A percentile compares a stretch with the other conserved stretches of the same genome.
Evolutionary conservation across 1,140 invertebrate species (phyloP).

Genomic region (Drosophila repletoides): DNA sequence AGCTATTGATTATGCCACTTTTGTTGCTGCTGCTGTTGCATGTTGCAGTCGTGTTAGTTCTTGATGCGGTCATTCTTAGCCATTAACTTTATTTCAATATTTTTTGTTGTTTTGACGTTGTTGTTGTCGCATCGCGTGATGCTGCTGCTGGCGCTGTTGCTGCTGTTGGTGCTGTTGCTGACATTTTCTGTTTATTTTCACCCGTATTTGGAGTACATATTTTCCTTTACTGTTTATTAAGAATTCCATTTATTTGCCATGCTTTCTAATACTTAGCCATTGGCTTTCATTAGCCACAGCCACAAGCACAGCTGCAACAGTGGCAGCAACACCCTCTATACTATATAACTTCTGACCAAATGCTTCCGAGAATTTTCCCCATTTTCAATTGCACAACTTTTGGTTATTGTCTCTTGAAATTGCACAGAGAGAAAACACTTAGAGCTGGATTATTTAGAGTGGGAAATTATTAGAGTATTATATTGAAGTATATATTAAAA

Average conservation of each 20-base stretch:
- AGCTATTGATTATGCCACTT: not conserved
- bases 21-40: conserved; percentile 1
- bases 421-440: too few species aligned
- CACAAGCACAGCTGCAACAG: not conserved
- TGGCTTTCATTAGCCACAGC: conserved; percentile 29
- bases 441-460: too few species aligned
- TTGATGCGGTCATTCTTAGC: conserved; percentile 6
- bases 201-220: conserved; percentile 36
- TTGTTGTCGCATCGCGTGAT: conserved; percentile 7
- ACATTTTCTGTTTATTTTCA: conserved; percentile 52
- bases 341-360: conserved; percentile 4
- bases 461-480: too few species aligned
- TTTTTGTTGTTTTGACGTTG: conserved; percentile 10
- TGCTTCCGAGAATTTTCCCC: conserved; percentile 11
- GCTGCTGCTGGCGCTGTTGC: not conserved
- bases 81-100: not conserved
- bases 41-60: conserved; percentile 19
- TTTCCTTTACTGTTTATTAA: conserved; percentile 26
- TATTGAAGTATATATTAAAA: too few species aligned
- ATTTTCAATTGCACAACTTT: conserved; percentile 65
- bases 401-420: conserved; percentile 50
- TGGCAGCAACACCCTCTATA: not conserved
- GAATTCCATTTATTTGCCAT: conserved; percentile 44
- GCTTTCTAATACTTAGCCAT: conserved; percentile 18
- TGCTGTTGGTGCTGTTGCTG: conserved; percentile 33